Percentiles rank a stretch among this genome's conserved stretches.
These are phyloP conservation scores for Pandion haliaetus DNA, from an alignment of 2,113 vertebrate genomes.

Conservation along the genomic window DNA sequence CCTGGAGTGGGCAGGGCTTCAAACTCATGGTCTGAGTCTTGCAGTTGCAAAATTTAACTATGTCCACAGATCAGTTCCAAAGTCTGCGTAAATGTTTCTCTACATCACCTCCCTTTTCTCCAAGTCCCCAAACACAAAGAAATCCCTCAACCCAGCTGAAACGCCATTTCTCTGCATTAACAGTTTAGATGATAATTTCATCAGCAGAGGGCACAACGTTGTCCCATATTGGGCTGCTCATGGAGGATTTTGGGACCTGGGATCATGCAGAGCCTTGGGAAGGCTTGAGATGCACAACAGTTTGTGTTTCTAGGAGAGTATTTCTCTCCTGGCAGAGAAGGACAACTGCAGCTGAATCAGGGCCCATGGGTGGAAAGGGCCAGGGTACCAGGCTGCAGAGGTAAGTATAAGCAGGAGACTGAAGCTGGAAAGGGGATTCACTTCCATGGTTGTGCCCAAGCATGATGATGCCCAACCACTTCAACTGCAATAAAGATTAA, in stretches of 20 bases:
- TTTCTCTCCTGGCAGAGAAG: background rate
- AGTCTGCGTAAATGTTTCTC: background rate
- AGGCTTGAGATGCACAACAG: background rate
- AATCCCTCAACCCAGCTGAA: background rate
- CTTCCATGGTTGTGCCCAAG: background rate
- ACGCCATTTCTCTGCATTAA: background rate
- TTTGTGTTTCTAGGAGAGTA: background rate
- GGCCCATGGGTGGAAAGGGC: rapidly evolving
- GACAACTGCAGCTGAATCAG: background rate
- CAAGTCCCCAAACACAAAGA: background rate
- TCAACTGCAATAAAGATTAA: background rate
- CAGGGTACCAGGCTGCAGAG: background rate
- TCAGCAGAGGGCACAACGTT: rapidly evolving
- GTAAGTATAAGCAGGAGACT: background rate
- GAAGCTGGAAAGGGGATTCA: background rate
- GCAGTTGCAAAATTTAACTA: background rate
- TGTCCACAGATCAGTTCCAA: background rate
- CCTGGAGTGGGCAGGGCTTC: background rate
- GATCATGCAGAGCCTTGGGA: background rate
- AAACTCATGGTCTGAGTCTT: rapidly evolving
- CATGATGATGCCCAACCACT: background rate
- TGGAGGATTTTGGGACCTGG: background rate
- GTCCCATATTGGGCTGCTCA: rapidly evolving
- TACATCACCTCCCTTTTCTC: background rate
- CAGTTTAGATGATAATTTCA: background rate